Conservation (phyloP, 2,113 vertebrate species). For the Trochalopteron elliotii region DNA sequence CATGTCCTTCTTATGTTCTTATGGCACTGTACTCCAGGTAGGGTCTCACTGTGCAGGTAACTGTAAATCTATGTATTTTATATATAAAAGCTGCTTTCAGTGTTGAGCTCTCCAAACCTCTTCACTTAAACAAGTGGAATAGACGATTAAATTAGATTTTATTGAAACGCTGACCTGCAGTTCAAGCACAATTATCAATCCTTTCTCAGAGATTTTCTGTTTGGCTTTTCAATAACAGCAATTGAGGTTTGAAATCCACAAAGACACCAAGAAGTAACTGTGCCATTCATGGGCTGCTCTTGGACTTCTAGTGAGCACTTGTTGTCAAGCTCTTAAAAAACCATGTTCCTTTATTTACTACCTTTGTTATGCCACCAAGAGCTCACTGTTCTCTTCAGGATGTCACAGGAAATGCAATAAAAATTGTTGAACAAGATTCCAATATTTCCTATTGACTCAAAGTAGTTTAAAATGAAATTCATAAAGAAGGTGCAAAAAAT, state of each 20-base stretch:
- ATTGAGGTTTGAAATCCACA: background rate
- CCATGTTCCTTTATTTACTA: background rate
- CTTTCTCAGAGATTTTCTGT: background rate
- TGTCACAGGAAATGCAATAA: background rate
- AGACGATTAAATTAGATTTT: background rate
- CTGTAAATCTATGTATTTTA: background rate
- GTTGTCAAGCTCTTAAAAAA: background rate
- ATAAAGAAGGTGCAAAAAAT: background rate
- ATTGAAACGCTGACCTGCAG: background rate
- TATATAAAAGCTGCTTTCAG: background rate
- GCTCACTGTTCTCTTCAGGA: background rate
- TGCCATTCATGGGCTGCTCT: background rate
- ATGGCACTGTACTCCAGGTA: background rate
- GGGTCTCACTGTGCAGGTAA: background rate
- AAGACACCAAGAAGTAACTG: background rate
- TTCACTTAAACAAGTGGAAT: background rate
- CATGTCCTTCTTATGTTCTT: fast-evolving
- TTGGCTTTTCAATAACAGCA: background rate
- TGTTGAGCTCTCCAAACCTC: background rate
- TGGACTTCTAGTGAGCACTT: background rate
- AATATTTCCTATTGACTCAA: background rate
- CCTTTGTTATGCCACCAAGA: background rate
- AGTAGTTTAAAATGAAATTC: background rate
- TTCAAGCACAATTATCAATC: constrained; percentile 16
- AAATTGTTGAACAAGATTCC: background rate